Conservation (phyloP, 2,113 vertebrate genomes). For the Clarias batrachus region DNA sequence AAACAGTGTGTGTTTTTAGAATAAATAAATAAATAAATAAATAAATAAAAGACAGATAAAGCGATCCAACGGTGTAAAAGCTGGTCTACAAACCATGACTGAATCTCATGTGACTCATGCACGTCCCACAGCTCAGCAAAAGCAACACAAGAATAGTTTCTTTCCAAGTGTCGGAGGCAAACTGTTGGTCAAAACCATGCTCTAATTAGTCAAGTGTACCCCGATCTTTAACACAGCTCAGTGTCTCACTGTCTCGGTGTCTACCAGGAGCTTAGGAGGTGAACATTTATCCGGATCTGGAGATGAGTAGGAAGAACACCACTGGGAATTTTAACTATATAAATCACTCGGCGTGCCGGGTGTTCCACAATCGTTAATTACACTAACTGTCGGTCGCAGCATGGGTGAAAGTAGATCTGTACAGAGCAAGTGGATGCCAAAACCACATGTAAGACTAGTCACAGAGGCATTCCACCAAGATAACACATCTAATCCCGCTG, state of each 20-base stretch:
- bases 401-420: too few relatives aligned
- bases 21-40: conserved; percentile 5
- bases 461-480: too few relatives aligned
- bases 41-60: not conserved
- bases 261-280: too few relatives aligned
- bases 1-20: not conserved
- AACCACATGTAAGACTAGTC: too few relatives aligned
- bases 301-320: not conserved
- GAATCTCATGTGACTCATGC: not conserved
- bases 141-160: not conserved
- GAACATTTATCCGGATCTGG: not conserved
- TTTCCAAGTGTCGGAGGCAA: not conserved
- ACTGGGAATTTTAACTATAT: too few relatives aligned
- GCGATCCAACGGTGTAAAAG: conserved; percentile 26
- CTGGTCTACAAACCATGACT: conserved; percentile 1
- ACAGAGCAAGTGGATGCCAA: too few relatives aligned
- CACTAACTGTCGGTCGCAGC: too few relatives aligned
- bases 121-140: conserved; percentile 8
- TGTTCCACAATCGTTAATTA: too few relatives aligned
- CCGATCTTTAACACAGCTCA: not conserved
- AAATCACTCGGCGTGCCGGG: too few relatives aligned
- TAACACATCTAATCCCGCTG: too few relatives aligned
- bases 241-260: too few relatives aligned
- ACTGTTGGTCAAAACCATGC: not conserved
- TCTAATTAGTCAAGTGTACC: not conserved